Evolutionary conservation across 2,888 invertebrate genomes (phyloP).

Genomic region (Spodoptera exigua): DNA sequence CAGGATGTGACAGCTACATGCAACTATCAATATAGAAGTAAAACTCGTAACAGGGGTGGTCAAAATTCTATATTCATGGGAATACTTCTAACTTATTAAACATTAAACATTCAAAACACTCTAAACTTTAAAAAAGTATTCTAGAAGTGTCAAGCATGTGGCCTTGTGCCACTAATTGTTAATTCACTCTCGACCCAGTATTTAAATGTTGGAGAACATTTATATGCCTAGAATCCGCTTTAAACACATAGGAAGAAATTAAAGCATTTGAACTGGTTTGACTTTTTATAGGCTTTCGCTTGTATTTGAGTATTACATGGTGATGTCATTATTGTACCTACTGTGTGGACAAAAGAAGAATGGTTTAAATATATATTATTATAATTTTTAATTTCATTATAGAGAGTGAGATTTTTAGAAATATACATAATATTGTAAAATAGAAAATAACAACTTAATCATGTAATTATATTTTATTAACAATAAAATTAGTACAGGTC

Average conservation of each 20-base stretch:
- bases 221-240: conserved; percentile 31
- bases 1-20: too few relatives aligned
- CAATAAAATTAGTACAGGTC: too few relatives aligned
- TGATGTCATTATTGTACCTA: conserved; percentile 3
- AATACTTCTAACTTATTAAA: too few relatives aligned
- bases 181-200: conserved; percentile 32
- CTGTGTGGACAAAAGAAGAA: background rate
- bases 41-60: too few relatives aligned
- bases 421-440: too few relatives aligned
- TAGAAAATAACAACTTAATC: too few relatives aligned
- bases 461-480: too few relatives aligned
- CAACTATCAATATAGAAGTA: too few relatives aligned
- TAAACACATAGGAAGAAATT: conserved; percentile 41
- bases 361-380: too few relatives aligned
- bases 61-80: too few relatives aligned
- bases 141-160: conserved; percentile 24
- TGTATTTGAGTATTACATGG: conserved; percentile 6
- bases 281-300: conserved; percentile 31
- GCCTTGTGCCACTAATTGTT: conserved; percentile 47
- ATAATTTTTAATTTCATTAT: too few relatives aligned
- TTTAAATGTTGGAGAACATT: conserved; percentile 40
- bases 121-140: conserved; percentile 17
- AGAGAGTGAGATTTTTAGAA: too few relatives aligned
- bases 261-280: conserved; percentile 17
- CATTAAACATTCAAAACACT: conserved; percentile 5